Evolutionary conservation across 2,797 vertebrate species (phyloP).

Genomic region (Anguilla anguilla): DNA sequence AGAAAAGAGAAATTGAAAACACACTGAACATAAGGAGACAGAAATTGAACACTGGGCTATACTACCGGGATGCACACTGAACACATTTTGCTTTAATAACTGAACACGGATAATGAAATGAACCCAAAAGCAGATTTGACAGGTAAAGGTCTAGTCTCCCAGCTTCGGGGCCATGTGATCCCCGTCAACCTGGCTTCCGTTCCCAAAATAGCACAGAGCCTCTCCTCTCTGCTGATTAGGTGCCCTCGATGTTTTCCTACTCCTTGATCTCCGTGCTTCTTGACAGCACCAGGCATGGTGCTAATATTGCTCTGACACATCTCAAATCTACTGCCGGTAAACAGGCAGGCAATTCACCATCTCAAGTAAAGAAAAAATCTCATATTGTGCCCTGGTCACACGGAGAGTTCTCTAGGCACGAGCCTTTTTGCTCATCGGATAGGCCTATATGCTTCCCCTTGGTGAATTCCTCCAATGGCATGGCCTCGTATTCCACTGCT

Average conservation of each 20-base stretch:
- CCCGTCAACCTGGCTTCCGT: neutral
- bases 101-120: neutral
- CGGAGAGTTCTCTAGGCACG: too few relatives aligned
- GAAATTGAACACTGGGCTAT: neutral
- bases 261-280: neutral
- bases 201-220: neutral
- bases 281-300: too few relatives aligned
- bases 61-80: neutral
- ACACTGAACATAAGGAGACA: conserved; percentile 15
- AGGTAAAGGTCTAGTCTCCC: neutral
- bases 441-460: too few relatives aligned
- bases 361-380: too few relatives aligned
- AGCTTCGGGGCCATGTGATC: neutral
- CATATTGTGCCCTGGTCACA: too few relatives aligned
- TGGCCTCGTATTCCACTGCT: too few relatives aligned
- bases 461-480: too few relatives aligned
- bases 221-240: neutral
- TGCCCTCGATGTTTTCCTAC: neutral
- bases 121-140: neutral
- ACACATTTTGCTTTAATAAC: neutral
- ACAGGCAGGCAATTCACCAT: too few relatives aligned
- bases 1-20: conserved; percentile 15
- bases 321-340: too few relatives aligned
- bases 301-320: too few relatives aligned
- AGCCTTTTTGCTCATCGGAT: too few relatives aligned